Evolutionary conservation across 2,888 invertebrate genomes (phyloP), one percentile per base, ranked within the genome.

Genomic region (Ophioninae sp.): DNA sequence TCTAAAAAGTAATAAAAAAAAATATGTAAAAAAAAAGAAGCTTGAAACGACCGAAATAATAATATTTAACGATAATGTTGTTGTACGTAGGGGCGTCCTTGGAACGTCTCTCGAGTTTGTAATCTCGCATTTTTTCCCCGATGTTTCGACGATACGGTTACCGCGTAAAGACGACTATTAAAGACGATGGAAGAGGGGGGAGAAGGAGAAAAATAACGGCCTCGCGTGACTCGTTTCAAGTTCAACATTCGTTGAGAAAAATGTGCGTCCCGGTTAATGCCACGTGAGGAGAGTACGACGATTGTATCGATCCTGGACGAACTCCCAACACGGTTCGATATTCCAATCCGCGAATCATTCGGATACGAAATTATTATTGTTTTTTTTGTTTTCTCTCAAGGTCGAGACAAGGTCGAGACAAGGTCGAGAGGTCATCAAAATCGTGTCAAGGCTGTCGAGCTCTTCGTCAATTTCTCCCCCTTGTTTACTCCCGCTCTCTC

Each of bases 151-250:
- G 59, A 21, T 62, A 20, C 21, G 37, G 30, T 20, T 30, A 44
- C 57, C 30, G 23, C 50, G 62, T 64, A 7, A 23, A 13, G n/a
- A 62, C 41, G 23, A 20, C 7, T 62, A 50, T 20, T 6, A 68
- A 23, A n/a, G n/a, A n/a, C n/a, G n/a, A n/a, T n/a, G n/a, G n/a
- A n/a, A n/a, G 50, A 44, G 50, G 61, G 68, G 10, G 50, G 37
- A 30, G 30, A 59, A 39, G 30, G 76, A 23, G 13, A n/a, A 59
- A 13, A 68, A 41, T 13, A 30, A 30, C 68, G 37, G 44, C 64
- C 44, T 81, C 39, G 65, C 76, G 81, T 76, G 76, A 81, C 81
- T 69, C 37, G 41, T 39, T 65, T 76, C 76, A 76, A 81, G 81
- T 76, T 81, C 65, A 76, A 81, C 76, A 76, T 76, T 76, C 57